Evolutionary conservation across 2,888 invertebrate genomes (phyloP), one percentile per base, ranked within the genome.

Genomic region (Tetragonula carbonaria): DNA sequence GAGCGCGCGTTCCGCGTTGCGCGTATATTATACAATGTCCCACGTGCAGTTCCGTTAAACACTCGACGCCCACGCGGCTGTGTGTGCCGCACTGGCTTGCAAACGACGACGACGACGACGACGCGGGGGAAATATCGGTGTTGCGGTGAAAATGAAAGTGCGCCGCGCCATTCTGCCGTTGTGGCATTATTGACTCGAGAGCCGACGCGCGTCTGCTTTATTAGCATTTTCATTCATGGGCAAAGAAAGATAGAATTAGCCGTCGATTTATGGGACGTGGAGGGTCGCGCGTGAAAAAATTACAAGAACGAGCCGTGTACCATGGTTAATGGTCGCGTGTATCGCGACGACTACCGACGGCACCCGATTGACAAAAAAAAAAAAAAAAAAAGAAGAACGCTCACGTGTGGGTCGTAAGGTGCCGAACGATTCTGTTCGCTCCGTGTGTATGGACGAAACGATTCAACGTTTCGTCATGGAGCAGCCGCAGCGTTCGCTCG

Each of bases 141-240:
- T 81, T 66, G 74, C 85, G 82, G 78, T 85, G 89, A 88, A 88
- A 88, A 83, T 79, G 89, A 88, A 88, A 88, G 89, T 89, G 87
- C 80, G 82, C 78, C 74, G 75, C 63, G 75, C 78, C 59, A 72
- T 55, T 66, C 78, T 77, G 53, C 73, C 85, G 72, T 78, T 63
- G 67, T 78, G 55, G 74, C 77, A 82, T 88, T 88, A 86, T 86
- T 78, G 74, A 70, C 70, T 51, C 71, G 76, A 45, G 45, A 45
- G 28, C 38, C 75, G 74, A 62, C 62, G 66, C 51, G 66, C 51
- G 45, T 53, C 50, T 28, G 62, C 63, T 85, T 80, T 78, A 85
- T 85, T 81, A 85, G 71, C 78, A 78, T 78, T 80, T 85, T 86
- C 86, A 86, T 86, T 86, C 85, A 86, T 78, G 85, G 67, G 63